Base-by-base conservation (phyloP, 1,140 invertebrate species). In the Cotesia chilonis region DNA sequence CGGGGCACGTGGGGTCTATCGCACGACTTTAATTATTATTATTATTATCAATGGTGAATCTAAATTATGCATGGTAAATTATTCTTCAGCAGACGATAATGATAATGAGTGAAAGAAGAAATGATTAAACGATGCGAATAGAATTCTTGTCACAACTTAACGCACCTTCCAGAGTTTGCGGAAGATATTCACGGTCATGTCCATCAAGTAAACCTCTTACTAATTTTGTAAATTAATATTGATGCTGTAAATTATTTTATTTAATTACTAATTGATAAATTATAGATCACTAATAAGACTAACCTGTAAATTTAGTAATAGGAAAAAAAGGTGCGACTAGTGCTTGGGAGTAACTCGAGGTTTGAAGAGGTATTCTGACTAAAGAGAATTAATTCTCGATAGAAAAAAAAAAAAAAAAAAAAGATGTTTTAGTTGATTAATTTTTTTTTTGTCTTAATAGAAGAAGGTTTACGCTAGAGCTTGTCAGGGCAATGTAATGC, bases 111-210 rank as follows among this genome's bases (percentile, higher is more conserved):
- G 41, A 64, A 69, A 64, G 65, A 76, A 79, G 57, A 10, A 12
- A 77, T 79, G 80, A 77, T 80, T 76, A 74, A 78, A 77, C 41
- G 41, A 47, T 47, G 41, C 41, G 5, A 10, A 77, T 77, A 76
- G 79, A 83, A 84, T 84, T 85, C 85, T 87, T 87, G 86, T 87
- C 85, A 87, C 86, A 84, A 86, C 85, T 87, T 87, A 87, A 87
- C 86, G 86, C 85, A 87, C 85, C 86, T 87, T 87, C 86, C 86
- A 82, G 83, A 87, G 86, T 85, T 86, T 84, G 87, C 85, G 72
- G 79, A 81, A 74, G 70, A 77, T 75, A 81, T 63, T 80, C 64
- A 66, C 64, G 47, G 35, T 66, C 64, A 66, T 28, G 28, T 66
- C 47, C 6, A 17, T 54, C 12, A 52, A 28, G 28, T 28, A 28